Base-by-base conservation (phyloP, 2,113 vertebrate species). In the Dipodomys ordii region DNA sequence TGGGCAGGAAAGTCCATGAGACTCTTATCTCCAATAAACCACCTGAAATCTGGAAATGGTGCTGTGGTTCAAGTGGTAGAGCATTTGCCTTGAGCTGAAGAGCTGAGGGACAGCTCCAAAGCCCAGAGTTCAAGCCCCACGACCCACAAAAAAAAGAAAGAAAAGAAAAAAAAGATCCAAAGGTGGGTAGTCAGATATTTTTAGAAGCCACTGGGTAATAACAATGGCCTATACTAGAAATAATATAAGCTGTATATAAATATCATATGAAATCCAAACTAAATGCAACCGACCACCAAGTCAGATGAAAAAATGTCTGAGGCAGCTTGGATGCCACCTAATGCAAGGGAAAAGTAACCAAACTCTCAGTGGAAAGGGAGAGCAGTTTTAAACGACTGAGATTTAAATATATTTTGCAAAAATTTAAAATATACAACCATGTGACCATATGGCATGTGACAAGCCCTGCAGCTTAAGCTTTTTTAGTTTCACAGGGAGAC, bases 241-340 rank as follows among this genome's bases (percentile, higher is more conserved):
- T 79, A 20, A 81, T 78, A 83, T 2, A 67, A 69, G 30, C 27
- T 25, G 83, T 8, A 81, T 83, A 76, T 23, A 89, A 64, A 62
- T 91, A 27, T 82, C 13, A 16, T n/a, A 80, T 18, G 30, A 86
- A 91, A 88, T n/a, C 65, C 73, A 90, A 96, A 85, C 57, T 79
- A 85, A 95, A 88, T 83, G 2, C 73, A 83, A 53, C 44, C 30
- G 23, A 13, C 49, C 12, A 39, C 39, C 62, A 93, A 67, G 87
- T 83, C 62, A 95, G 68, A 57, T 93, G 57, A 46, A 93, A 93
- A 92, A 94, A 80, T 87, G 46, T 74, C 76, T 78, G 67, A 83
- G 71, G 39, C 20, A 82, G 11, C 30, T 81, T 64, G 32, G 90
- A 81, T 25, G 85, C 28, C 44, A 83, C 30, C 25, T 93, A 78